Conservation (phyloP, 2,888 invertebrate genomes). For the Cerastoderma edule region DNA sequence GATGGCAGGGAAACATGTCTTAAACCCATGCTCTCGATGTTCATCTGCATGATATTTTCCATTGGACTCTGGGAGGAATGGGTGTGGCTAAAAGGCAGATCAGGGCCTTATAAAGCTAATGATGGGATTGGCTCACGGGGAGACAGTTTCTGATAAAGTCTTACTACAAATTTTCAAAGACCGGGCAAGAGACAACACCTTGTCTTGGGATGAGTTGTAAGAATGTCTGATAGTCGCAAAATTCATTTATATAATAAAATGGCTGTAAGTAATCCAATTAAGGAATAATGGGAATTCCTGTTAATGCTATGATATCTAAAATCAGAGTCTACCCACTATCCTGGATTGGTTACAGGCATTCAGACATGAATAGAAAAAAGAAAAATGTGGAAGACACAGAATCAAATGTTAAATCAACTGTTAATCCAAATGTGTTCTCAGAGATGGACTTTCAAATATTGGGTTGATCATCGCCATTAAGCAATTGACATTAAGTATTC, state of each 20-base stretch:
- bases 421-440: conserved; percentile 23
- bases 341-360: too few relatives aligned
- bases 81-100: too few relatives aligned
- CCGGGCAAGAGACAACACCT: conserved; percentile 24
- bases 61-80: too few relatives aligned
- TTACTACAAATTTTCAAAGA: conserved; percentile 15
- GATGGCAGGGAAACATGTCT: too few relatives aligned
- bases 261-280: conserved; percentile 14
- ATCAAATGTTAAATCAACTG: not conserved
- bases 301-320: conserved; percentile 21
- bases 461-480: not conserved
- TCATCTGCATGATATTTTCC: too few relatives aligned
- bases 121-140: too few relatives aligned
- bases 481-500: too few relatives aligned
- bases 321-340: not conserved
- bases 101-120: too few relatives aligned
- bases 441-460: too few relatives aligned
- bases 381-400: not conserved
- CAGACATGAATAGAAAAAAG: conserved; percentile 9
- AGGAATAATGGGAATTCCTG: conserved; percentile 30
- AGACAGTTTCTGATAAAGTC: too few relatives aligned
- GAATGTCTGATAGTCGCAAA: not conserved
- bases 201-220: conserved; percentile 41
- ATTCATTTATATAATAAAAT: conserved; percentile 30
- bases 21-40: too few relatives aligned